These are phyloP conservation scores for Sceloporus undulatus DNA, from an alignment of 2,113 vertebrate genomes.

Conservation along the genomic window DNA sequence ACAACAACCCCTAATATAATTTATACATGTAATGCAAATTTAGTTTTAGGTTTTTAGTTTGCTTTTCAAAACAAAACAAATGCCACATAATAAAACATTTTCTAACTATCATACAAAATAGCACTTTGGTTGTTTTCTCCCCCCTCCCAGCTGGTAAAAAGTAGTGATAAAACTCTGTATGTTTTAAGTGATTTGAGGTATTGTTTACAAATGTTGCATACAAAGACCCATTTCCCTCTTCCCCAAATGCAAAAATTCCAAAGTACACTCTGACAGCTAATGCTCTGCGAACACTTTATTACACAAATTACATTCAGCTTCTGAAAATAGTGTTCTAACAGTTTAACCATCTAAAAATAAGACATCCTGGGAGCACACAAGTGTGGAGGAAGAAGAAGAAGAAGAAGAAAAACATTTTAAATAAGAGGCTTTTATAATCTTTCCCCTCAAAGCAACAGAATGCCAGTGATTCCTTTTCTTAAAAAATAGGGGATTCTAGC, in stretches of 20 bases:
- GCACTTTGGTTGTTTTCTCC: slow-evolving; percentile 37
- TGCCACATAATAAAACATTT: slow-evolving; percentile 60
- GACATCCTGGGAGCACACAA: slow-evolving; percentile 86
- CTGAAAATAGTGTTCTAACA: slow-evolving; percentile 99
- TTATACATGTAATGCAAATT: slow-evolving; percentile 51
- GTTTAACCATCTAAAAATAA: slow-evolving; percentile 97
- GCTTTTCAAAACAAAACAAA: slow-evolving; percentile 14
- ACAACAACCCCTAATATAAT: slow-evolving; percentile 48
- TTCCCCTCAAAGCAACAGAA: slow-evolving; percentile 86
- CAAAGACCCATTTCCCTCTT: slow-evolving; percentile 32
- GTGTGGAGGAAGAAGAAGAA: slow-evolving; percentile 79
- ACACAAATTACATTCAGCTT: slow-evolving; percentile 99
- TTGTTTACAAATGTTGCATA: slow-evolving; percentile 59
- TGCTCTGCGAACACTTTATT: slow-evolving; percentile 99
- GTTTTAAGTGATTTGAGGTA: slow-evolving; percentile 22
- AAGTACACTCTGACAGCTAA: slow-evolving; percentile 76
- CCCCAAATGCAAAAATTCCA: slow-evolving; percentile 67
- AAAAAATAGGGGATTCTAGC: slow-evolving; percentile 88
- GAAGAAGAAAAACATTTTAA: slow-evolving; percentile 77
- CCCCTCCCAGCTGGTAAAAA: slow-evolving; percentile 39
- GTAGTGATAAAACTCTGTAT: slow-evolving; percentile 45
- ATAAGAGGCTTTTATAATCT: slow-evolving; percentile 80
- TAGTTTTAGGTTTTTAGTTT: slow-evolving; percentile 34
- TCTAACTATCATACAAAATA: slow-evolving; percentile 62
- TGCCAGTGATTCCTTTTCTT: slow-evolving; percentile 79